phyloP scores from a whole-genome alignment of 2,888 invertebrate genomes.

The Buathra laborator region DNA sequence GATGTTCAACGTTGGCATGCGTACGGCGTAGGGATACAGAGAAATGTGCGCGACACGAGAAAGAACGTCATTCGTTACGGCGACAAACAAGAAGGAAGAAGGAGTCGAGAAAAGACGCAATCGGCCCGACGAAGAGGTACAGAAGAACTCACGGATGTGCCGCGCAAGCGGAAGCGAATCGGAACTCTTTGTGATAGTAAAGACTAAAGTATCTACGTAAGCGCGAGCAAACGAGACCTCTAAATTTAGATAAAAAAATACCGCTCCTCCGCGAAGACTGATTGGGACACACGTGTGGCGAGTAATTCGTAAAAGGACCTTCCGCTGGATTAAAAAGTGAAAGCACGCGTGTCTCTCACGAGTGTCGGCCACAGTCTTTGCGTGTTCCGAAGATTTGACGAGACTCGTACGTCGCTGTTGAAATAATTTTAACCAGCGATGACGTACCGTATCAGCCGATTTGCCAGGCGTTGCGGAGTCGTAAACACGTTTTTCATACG shows the following conservation, averaged over 20 bases:
- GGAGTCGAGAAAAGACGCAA: slow-evolving; percentile 3
- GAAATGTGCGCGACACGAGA: slow-evolving; percentile 23
- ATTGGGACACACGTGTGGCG: slow-evolving; percentile 32
- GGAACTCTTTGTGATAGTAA: not conserved
- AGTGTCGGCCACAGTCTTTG: slow-evolving; percentile 2
- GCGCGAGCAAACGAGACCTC: too few species aligned
- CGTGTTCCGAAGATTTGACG: not conserved
- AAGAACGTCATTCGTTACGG: slow-evolving; percentile 47
- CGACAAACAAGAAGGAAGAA: slow-evolving; percentile 37
- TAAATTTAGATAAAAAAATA: not conserved
- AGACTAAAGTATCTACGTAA: too few species aligned
- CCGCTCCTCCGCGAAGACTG: not conserved
- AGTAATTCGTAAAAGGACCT: slow-evolving; percentile 39
- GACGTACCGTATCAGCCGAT: slow-evolving; percentile 49
- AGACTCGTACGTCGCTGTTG: slow-evolving; percentile 42
- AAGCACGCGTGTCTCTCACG: slow-evolving; percentile 38
- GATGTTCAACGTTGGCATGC: slow-evolving; percentile 39
- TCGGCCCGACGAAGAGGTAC: slow-evolving; percentile 8
- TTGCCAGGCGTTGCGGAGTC: slow-evolving; percentile 44
- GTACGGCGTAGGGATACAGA: slow-evolving; percentile 32
- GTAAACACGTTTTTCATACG: slow-evolving; percentile 46
- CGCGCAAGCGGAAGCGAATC: not conserved
- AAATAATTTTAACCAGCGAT: slow-evolving; percentile 54
- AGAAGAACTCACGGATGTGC: slow-evolving; percentile 14
- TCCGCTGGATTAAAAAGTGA: slow-evolving; percentile 38